Conservation (phyloP, 1,140 invertebrate species). For the Scaptomyza montana region DNA sequence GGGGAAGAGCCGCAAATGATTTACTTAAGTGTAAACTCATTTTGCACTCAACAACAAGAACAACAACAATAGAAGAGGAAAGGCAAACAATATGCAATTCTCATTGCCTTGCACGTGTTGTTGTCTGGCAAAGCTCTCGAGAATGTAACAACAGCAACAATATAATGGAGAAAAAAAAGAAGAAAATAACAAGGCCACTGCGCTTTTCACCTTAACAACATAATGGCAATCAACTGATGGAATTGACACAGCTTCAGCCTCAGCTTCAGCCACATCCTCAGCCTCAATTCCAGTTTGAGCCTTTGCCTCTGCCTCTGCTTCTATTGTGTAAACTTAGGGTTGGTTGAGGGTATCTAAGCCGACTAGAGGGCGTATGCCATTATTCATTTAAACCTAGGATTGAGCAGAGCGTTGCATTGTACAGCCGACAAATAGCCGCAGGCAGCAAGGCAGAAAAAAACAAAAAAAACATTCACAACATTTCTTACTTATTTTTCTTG, state of each 20-base stretch:
- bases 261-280: neutral
- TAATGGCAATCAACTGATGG: slow-evolving; percentile 75
- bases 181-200: slow-evolving; percentile 43
- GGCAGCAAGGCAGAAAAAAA: slow-evolving; percentile 2
- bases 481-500: slow-evolving; percentile 15
- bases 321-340: slow-evolving; percentile 17
- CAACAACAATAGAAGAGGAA: neutral
- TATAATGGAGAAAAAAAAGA: neutral
- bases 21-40: slow-evolving; percentile 78
- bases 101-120: slow-evolving; percentile 32
- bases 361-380: slow-evolving; percentile 42
- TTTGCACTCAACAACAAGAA: slow-evolving; percentile 63
- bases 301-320: neutral
- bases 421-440: slow-evolving; percentile 41
- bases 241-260: slow-evolving; percentile 55
- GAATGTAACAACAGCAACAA: neutral
- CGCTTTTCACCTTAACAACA: slow-evolving; percentile 74
- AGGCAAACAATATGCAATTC: slow-evolving; percentile 47
- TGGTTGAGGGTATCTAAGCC: neutral
- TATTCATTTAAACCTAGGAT: slow-evolving; percentile 73
- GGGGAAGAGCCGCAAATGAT: slow-evolving; percentile 59
- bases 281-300: slow-evolving; percentile 16
- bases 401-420: slow-evolving; percentile 67
- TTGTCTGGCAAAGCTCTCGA: neutral
- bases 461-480: slow-evolving; percentile 8